Evolutionary conservation across 2,113 vertebrate genomes (phyloP), one percentile per base, ranked within the genome.

Genomic region (Myotis brandtii): DNA sequence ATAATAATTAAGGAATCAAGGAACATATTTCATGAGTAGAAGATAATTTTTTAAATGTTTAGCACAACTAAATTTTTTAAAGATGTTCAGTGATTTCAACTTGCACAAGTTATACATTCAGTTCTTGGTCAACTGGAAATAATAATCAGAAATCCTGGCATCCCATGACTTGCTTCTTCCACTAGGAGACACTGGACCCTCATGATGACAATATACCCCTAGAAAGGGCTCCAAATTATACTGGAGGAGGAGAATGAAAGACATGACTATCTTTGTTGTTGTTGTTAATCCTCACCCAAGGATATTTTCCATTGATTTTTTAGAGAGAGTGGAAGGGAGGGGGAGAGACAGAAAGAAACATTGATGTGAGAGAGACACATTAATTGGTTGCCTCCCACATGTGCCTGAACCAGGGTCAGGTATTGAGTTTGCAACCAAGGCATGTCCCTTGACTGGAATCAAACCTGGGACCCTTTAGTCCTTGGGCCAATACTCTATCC

Each of bases 1-100:
- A 75, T 86, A 59, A 75, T 30, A 6, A 67, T 75, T 83, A 90
- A 73, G 6, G 3, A 77, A 96, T 88, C 40, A 83, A 93, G 77
- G 11, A 86, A 76, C 14, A 30, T 34, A 59, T 48, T 86, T 90
- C 16, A 82, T 23, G 7, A 40, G 4, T 54, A 72, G 6, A 46
- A 64, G 37, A 56, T 4, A 73, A 91, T 82, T 94, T 94, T 73
- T 43, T 48, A 56, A 64, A 64, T 59, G 23, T 32, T 91, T 66
- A 76, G 8, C 23, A 40, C 10, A 56, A 50, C 9, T 43, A 0
- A 12, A 46, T 81, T 80, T 79, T 73, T 66, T 14, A 37, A 48
- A 75, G 12, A 18, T 86, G 10, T 64, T 86, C 64, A 95, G 50
- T 21, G 4, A 70, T 46, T 77, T 95, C 34, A 54, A 52, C 8